These are phyloP conservation scores for Felis chaus DNA, from an alignment of 2,113 vertebrate genomes.

Conservation along the genomic window DNA sequence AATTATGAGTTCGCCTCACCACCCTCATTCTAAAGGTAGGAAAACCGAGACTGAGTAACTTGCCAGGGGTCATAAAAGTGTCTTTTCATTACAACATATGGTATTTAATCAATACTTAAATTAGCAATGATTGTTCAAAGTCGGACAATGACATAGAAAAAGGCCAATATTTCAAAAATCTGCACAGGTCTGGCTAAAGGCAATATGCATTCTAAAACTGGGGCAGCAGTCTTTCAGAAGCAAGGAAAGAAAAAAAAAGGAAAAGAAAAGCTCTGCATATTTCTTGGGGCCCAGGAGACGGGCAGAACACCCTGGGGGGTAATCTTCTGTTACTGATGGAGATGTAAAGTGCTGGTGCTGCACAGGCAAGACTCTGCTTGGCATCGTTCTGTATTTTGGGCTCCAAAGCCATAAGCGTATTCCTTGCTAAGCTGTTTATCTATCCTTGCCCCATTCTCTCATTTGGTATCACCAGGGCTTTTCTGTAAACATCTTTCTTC, in stretches of 20 bases:
- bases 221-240: background rate
- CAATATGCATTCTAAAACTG: background rate
- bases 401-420: background rate
- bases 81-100: background rate
- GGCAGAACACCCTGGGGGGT: background rate
- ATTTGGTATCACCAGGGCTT: background rate
- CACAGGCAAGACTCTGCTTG: constrained; percentile 44
- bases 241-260: background rate
- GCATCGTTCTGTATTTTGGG: constrained; percentile 22
- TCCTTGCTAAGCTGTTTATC: constrained; percentile 57
- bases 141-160: background rate
- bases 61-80: background rate
- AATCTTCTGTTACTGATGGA: background rate
- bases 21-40: background rate
- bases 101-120: background rate
- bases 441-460: background rate
- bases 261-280: background rate
- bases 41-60: background rate
- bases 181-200: background rate
- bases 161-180: background rate
- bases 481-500: constrained; percentile 23
- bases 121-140: background rate
- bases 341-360: constrained; percentile 36
- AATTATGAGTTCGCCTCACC: background rate
- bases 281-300: background rate